Base-by-base conservation (phyloP, 2,113 vertebrate genomes). In the Bungarus multicinctus region DNA sequence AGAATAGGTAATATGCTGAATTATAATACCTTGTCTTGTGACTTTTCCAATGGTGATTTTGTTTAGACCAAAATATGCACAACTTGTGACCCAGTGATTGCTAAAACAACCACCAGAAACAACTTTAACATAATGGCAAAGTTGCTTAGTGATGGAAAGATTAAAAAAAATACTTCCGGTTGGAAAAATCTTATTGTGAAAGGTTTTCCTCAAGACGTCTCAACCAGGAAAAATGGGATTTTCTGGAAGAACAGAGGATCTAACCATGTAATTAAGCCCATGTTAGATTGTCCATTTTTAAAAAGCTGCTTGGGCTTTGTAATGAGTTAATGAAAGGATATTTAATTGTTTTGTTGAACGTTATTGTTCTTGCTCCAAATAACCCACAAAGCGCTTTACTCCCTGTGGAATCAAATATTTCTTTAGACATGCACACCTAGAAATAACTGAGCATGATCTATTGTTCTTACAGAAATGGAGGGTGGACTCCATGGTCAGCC, bases 401-500 rank as follows among this genome's bases (percentile, higher is more conserved):
- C 47, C 25, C 25, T 14, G 14, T 30, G 23, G 23, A 39, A 7
- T 45, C 52, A 54, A n/a, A 45, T 85, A 39, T 12, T 1, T 86
- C 14, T 57, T 45, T 86, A 25, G 25, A 47, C 7, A 64, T n/a
- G 18, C 7, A 8, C 9, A 25, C 57, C 39, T 30, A 43, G 23
- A 60, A 58, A 23, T 60, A 6, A 60, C 10, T 89, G 95, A 96
- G 95, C 94, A 95, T 94, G 95, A 94, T 96, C 96, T 95, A 94
- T 95, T 96, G 69, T 93, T 95, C 91, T 95, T 92, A 92, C 86
- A 99, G 99, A 97, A 99, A 99, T 64, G 99, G 99, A 88, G 99
- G 99, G 34, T 99, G 99, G 99, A 99, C 99, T 4, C 99, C 99
- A 0, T 99, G 99, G 99, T 99, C 99, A 11, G 97, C 98, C 47